Base-by-base conservation (phyloP, 2,113 vertebrate species). In the Paramormyrops kingsleyae region DNA sequence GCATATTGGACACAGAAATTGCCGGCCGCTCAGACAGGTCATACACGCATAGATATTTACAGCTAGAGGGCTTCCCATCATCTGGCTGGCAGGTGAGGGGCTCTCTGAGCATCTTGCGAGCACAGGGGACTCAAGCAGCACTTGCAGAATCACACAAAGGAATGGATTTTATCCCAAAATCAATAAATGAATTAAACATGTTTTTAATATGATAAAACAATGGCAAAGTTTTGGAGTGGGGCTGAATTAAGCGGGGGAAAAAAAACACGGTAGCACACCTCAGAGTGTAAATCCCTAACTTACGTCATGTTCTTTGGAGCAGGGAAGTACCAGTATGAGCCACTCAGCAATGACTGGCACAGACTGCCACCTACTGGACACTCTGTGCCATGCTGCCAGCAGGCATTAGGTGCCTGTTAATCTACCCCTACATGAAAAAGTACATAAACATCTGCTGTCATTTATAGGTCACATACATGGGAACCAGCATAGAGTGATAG, bases 1-100 rank as follows among this genome's bases (percentile, higher is more conserved):
- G 97, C 97, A 92, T 46, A 90, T 94, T 95, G 93, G 93, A 94
- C 90, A 95, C 88, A 94, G 92, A 91, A 94, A 91, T 94, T 90
- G 84, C 52, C 66, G 87, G 89, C 89, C 46, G 83, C 89, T 56
- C 56, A 86, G 39, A 89, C 89, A 89, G 39, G 52, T 85, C 35
- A 89, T 24, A 89, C 9, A 86, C 39, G 62, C 83, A 47, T 47
- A 83, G 84, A 89, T 42, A 62, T 21, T 56, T n/a, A n/a, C 19
- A 24, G 17, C 19, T 44, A 24, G 44, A 47, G 19, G 70, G 89
- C 15, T n/a, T 66, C 42, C 39, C 19, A 1, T 47, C 83, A 87
- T 17, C 46, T 74, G 83, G 89, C 89, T 70, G 59, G 44, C 56
- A 87, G 83, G 84, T 35, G 53, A 85, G 39, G 42, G 35, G 9